Percentiles rank a stretch among this genome's conserved stretches.
Evolutionary conservation across 2,888 invertebrate genomes (phyloP).

Genomic region (Amphimallon solstitiale): DNA sequence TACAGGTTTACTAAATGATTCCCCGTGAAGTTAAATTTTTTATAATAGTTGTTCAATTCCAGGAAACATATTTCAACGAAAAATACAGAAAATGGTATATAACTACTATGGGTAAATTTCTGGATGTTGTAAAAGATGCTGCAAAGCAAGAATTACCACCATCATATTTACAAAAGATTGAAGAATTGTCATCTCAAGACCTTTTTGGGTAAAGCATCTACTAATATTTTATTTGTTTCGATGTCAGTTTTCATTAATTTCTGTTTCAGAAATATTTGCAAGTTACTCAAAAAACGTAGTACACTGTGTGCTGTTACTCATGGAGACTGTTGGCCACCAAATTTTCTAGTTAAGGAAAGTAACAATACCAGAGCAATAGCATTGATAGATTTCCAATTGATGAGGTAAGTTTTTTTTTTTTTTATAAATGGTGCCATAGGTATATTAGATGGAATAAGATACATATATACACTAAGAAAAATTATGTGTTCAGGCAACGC

Average conservation of each 20-base stretch:
- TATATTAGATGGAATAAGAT: too few species aligned
- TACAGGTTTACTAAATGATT: conserved; percentile 41
- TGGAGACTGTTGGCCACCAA: conserved; percentile 77
- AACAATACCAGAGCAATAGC: conserved; percentile 35
- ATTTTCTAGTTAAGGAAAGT: conserved; percentile 68
- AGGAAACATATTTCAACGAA: conserved; percentile 71
- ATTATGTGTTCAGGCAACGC: too few species aligned
- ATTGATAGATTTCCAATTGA: conserved; percentile 74
- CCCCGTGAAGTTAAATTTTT: conserved; percentile 46
- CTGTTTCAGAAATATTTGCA: conserved; percentile 16
- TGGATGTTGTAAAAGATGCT: conserved; percentile 70
- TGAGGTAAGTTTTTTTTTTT: conserved; percentile 54
- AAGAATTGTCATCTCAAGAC: conserved; percentile 66
- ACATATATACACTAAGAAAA: too few species aligned
- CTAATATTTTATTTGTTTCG: conserved; percentile 44
- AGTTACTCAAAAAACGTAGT: conserved; percentile 11
- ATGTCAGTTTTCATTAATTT: neutral
- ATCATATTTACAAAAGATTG: conserved; percentile 68
- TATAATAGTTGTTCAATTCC: conserved; percentile 36
- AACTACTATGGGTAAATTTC: conserved; percentile 65
- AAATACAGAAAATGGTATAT: conserved; percentile 68
- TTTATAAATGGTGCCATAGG: neutral
- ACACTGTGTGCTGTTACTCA: conserved; percentile 69
- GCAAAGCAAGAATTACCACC: conserved; percentile 72
- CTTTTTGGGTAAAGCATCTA: conserved; percentile 61